Evolutionary conservation across 2,888 invertebrate genomes (phyloP), one percentile per base, ranked within the genome.

Genomic region (Lymantria dispar): DNA sequence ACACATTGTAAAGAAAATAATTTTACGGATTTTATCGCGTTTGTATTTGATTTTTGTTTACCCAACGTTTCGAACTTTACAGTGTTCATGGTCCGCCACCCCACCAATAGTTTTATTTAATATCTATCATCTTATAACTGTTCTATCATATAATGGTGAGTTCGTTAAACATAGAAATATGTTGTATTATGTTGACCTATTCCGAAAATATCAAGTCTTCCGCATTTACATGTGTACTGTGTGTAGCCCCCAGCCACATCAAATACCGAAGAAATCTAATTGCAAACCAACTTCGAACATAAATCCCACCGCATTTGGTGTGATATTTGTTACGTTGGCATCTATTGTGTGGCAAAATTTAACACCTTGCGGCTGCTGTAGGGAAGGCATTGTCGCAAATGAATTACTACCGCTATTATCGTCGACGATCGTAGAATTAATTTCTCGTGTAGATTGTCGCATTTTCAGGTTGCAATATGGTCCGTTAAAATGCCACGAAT

Each of bases 391-490:
- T 88, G 87, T 89, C 64, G 65, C 63, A 57, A 64, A 78, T 91
- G 89, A 90, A 87, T 87, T 83, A 91, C 87, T 55, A 72, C 77
- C 71, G 72, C 77, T 78, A 80, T 85, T 85, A 86, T 87, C 84
- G 85, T 84, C 74, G 75, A 83, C 81, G 79, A 87, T 87, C 77
- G 73, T 64, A 68, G 79, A 83, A 88, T 88, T 89, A 89, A 91
- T 88, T 85, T 80, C 76, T 63, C 78, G 70, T 70, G 68, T 70
- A 76, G 72, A 79, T 77, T 76, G 75, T 76, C 72, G 75, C 71
- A 69, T 74, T 77, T 76, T 70, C 59, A 61, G 69, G 60, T 51
- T 60, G 68, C 77, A 78, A 79, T 80, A 71, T 75, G 64, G 47
- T 72, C 70, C 66, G 76, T 73, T 83, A 69, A 71, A 76, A 76